Percentiles rank a stretch among this genome's conserved stretches.
phyloP scores from a whole-genome alignment of 2,888 invertebrate genomes.

The Melipona beecheii region DNA sequence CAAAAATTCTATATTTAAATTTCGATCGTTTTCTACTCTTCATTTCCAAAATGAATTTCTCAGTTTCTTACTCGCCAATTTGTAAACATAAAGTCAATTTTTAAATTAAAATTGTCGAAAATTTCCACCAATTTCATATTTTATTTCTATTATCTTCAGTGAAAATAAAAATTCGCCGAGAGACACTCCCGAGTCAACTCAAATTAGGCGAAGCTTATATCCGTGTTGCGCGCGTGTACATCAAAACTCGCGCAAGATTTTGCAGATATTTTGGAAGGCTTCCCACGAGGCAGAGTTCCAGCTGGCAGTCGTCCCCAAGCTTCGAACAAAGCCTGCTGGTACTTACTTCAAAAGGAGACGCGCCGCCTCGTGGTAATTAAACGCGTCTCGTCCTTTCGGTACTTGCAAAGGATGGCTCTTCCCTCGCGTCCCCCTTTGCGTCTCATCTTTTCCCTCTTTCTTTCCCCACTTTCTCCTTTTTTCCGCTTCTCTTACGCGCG shows the following conservation, averaged over 20 bases:
- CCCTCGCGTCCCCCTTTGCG: slow-evolving; percentile 11
- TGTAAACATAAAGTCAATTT: too few species aligned
- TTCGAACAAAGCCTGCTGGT: slow-evolving; percentile 28
- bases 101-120: too few species aligned
- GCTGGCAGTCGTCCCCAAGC: slow-evolving; percentile 11
- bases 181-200: not conserved
- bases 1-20: too few species aligned
- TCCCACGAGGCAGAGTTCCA: slow-evolving; percentile 3
- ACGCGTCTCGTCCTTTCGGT: slow-evolving; percentile 31
- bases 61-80: too few species aligned
- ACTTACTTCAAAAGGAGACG: slow-evolving; percentile 5
- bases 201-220: not conserved
- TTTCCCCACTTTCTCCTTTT: not conserved
- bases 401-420: slow-evolving; percentile 5
- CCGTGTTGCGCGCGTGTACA: not conserved
- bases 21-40: too few species aligned
- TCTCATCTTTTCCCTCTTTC: not conserved
- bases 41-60: not conserved
- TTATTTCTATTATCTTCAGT: not conserved
- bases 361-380: slow-evolving; percentile 44
- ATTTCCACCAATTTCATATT: too few species aligned
- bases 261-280: slow-evolving; percentile 4
- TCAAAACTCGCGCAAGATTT: slow-evolving; percentile 4
- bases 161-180: not conserved
- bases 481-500: not conserved